Conservation (phyloP, 2,888 invertebrate genomes). For the Trichopria drosophilae region DNA sequence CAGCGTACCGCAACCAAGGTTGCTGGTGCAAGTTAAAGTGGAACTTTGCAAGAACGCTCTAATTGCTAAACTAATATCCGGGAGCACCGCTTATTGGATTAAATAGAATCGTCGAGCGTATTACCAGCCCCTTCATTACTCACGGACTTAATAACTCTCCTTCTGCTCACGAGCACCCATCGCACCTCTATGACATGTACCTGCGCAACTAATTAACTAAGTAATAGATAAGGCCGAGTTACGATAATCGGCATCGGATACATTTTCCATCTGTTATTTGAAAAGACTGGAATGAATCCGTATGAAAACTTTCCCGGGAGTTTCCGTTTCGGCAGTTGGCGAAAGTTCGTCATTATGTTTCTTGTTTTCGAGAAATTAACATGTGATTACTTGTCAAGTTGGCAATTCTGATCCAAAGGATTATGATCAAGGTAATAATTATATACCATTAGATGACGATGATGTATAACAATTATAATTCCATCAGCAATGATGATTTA, state of each 20-base stretch:
- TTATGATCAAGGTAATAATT: no score
- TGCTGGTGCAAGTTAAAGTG: conserved; percentile 13
- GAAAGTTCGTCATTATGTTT: no score
- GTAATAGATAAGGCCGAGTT: conserved; percentile 28
- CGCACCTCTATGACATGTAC: conserved; percentile 19
- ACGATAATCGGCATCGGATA: conserved; percentile 24
- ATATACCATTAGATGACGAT: no score
- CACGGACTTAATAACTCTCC: conserved; percentile 38
- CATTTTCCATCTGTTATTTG: no score
- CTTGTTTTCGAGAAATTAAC: no score
- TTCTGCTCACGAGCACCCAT: conserved; percentile 16
- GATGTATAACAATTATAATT: no score
- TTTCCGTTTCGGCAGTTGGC: no score
- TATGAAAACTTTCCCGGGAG: no score
- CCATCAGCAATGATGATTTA: no score
- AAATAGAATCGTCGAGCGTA: conserved; percentile 37
- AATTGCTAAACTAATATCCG: conserved; percentile 42
- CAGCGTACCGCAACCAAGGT: background rate
- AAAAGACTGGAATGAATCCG: no score
- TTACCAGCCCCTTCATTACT: conserved; percentile 36
- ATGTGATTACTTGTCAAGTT: no score
- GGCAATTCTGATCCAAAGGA: no score
- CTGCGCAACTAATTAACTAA: conserved; percentile 39
- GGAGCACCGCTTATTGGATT: conserved; percentile 39
- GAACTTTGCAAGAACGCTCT: conserved; percentile 33